These are phyloP conservation scores for Catharus minimus DNA, from an alignment of 2,113 vertebrate species.

Conservation along the genomic window DNA sequence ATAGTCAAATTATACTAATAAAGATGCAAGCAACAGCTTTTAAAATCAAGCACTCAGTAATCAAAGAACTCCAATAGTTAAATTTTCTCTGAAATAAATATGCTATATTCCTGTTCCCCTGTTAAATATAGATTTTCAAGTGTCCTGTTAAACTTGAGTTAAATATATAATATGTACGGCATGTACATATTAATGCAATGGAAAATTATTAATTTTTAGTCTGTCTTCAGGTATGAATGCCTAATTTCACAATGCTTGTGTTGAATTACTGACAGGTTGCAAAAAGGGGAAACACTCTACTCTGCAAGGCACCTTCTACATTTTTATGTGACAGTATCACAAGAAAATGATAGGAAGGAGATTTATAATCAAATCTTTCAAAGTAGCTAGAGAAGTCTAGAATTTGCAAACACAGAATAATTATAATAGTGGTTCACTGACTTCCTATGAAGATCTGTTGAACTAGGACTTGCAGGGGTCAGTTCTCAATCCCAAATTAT, in stretches of 20 bases:
- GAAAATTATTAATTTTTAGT: slow-evolving; percentile 47
- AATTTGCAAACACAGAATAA: background rate
- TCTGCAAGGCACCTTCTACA: background rate
- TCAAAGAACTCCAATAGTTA: slow-evolving; percentile 54
- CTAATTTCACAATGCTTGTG: slow-evolving; percentile 44
- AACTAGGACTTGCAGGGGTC: background rate
- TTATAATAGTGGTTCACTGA: background rate
- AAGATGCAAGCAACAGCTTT: slow-evolving; percentile 50
- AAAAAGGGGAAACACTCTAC: background rate
- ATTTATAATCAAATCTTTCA: background rate
- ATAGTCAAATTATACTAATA: slow-evolving; percentile 55
- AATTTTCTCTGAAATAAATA: slow-evolving; percentile 41
- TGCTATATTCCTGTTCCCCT: slow-evolving; percentile 14
- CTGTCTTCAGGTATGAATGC: slow-evolving; percentile 30
- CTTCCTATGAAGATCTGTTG: background rate
- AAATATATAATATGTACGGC: slow-evolving; percentile 26
- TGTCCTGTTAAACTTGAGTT: slow-evolving; percentile 33
- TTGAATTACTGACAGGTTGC: slow-evolving; percentile 2
- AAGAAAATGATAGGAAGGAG: background rate
- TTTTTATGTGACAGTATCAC: background rate
- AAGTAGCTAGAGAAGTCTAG: background rate
- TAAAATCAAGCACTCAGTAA: slow-evolving; percentile 59
- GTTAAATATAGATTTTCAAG: slow-evolving; percentile 67
- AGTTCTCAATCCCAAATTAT: background rate
- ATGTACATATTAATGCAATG: slow-evolving; percentile 50